Base-by-base conservation (phyloP, 1,140 invertebrate genomes). In the Lithobius niger region DNA sequence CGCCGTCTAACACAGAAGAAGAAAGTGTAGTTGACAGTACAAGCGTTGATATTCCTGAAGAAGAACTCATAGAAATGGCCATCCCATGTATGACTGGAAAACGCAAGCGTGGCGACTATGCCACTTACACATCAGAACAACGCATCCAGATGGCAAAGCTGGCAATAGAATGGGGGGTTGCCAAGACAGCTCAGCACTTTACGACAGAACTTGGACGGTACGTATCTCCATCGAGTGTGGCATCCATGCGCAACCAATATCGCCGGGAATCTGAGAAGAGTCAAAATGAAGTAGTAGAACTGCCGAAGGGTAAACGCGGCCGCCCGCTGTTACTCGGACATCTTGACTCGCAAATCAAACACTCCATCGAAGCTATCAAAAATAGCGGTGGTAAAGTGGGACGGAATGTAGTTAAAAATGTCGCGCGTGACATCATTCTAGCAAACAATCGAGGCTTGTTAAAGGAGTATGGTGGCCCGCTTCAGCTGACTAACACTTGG, bases 31-130 rank as follows among this genome's bases (percentile, higher is more conserved):
- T 10, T 13, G 19, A 50, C n/a, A 26, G 19, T 25, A 4, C 22
- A 22, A 50, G 22, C 10, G 21, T 27, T 4, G 48, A 50, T 26
- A 50, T 50, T 26, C 48, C 48, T 13, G 48, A 50, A 21, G 4
- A 50, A 27, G 48, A 50, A 50, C 27, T 50, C 3, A 50, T 50
- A 4, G 48, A 50, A 27, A 50, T 50, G 48, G 48, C 48, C 3
- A 50, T 50, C n/a, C 48, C 48, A 13, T 50, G 24, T 26, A 27
- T 27, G 19, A 10, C 48, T 50, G 48, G 48, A 19, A 50, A 50
- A 27, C 48, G 48, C 3, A 50, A 50, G 27, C 13, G 48, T 3
- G 48, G 48, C 4, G 48, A 50, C 27, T 50, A 50, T 19, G 48
- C 48, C 3, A 50, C 4, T 24, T 50, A 50, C 48, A 50, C 48